phyloP scores from a whole-genome alignment of 1,140 invertebrate species.

The Apis mellifera region DNA sequence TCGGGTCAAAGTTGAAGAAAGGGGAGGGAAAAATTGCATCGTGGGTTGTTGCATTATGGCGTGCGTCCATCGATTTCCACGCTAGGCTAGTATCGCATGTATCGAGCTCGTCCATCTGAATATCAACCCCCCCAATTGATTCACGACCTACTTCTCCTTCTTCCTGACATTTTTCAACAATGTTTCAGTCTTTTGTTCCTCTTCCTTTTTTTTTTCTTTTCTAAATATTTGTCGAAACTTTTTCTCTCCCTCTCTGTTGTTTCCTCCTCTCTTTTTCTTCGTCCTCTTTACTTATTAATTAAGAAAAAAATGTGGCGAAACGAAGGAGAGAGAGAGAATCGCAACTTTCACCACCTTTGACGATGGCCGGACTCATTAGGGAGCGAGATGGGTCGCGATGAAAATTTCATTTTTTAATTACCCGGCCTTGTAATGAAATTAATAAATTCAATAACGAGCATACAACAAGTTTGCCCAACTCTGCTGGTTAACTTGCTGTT shows the following conservation, averaged over 20 bases:
- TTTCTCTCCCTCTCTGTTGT: not conserved
- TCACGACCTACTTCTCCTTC: constrained; percentile 53
- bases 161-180: constrained; percentile 10
- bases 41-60: not conserved
- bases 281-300: not conserved
- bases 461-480: not conserved
- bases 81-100: constrained; percentile 49
- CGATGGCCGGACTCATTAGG: not conserved
- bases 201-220: not conserved
- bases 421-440: not conserved
- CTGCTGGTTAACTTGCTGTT: not conserved
- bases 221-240: constrained; percentile 36
- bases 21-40: constrained; percentile 43
- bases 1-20: constrained; percentile 40
- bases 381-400: no score
- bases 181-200: not conserved
- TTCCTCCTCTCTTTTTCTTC: not conserved
- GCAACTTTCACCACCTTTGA: no score
- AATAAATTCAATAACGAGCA: not conserved
- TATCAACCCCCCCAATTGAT: constrained; percentile 28
- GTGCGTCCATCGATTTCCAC: constrained; percentile 56
- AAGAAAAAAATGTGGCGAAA: not conserved
- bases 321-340: not conserved
- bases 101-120: constrained; percentile 60
- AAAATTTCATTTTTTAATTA: not conserved